Evolutionary conservation across 2,888 invertebrate species (phyloP).

Genomic region (Lacanobia oleracea): DNA sequence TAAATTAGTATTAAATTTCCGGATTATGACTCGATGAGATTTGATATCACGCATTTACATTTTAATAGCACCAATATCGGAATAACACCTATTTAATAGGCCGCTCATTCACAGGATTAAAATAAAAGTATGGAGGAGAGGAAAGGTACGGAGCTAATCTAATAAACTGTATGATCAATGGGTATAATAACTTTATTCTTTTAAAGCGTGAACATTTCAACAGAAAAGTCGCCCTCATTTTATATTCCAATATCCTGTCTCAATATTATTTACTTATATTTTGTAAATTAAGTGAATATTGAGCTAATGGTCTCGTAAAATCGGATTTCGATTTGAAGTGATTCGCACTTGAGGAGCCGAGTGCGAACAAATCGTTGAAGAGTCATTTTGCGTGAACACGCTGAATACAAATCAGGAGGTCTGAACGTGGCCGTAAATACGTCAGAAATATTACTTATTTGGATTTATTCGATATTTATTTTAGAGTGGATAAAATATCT

Average conservation of each 20-base stretch:
- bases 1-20: conserved; percentile 81
- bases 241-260: conserved; percentile 27
- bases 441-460: conserved; percentile 71
- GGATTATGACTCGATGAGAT: conserved; percentile 80
- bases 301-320: conserved; percentile 45
- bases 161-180: conserved; percentile 62
- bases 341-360: conserved; percentile 59
- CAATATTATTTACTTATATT: conserved; percentile 24
- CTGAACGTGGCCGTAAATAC: conserved; percentile 76
- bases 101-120: conserved; percentile 66
- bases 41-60: conserved; percentile 82
- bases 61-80: conserved; percentile 77
- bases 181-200: conserved; percentile 42
- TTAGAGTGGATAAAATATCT: conserved; percentile 22
- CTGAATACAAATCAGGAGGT: conserved; percentile 95
- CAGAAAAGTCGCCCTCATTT: conserved; percentile 4
- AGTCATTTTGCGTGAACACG: conserved; percentile 93
- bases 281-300: conserved; percentile 39
- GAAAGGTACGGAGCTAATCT: conserved; percentile 34
- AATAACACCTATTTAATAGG: conserved; percentile 73
- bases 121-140: conserved; percentile 42
- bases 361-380: conserved; percentile 67
- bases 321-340: conserved; percentile 60
- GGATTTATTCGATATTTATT: conserved; percentile 28
- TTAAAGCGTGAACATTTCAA: conserved; percentile 14